These are phyloP conservation scores for Anomalospiza imberbis DNA, from an alignment of 2,797 vertebrate genomes.

Conservation along the genomic window DNA sequence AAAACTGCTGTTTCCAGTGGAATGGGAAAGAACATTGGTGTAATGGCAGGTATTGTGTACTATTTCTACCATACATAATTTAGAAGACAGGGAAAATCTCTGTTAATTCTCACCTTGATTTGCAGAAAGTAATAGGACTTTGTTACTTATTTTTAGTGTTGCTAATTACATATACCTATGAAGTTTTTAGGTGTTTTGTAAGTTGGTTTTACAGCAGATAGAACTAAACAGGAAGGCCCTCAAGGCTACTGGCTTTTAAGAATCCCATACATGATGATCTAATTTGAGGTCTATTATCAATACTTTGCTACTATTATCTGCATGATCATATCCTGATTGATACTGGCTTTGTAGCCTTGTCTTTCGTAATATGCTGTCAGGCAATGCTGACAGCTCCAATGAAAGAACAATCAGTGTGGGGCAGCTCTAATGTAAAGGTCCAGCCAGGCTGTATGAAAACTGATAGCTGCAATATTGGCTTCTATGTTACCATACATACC, in stretches of 20 bases:
- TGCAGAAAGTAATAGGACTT: neutral
- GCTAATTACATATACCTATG: neutral
- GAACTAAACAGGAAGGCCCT: slow-evolving; percentile 49
- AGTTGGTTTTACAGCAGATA: slow-evolving; percentile 51
- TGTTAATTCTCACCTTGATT: slow-evolving; percentile 18
- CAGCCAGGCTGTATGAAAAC: slow-evolving; percentile 83
- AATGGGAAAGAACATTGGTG: neutral
- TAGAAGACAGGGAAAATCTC: slow-evolving; percentile 3
- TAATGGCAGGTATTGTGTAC: slow-evolving; percentile 23
- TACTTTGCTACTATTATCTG: slow-evolving; percentile 76
- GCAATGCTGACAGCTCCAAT: slow-evolving; percentile 85
- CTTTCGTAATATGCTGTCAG: slow-evolving; percentile 80
- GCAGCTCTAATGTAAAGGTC: slow-evolving; percentile 84
- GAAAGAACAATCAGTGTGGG: slow-evolving; percentile 82
- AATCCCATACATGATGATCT: slow-evolving; percentile 72
- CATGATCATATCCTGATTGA: slow-evolving; percentile 78
- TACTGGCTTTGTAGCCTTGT: slow-evolving; percentile 76
- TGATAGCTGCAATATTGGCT: slow-evolving; percentile 87
- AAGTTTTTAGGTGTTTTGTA: slow-evolving; percentile 20
- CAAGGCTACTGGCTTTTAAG: slow-evolving; percentile 67
- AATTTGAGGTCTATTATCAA: slow-evolving; percentile 79
- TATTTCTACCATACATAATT: neutral
- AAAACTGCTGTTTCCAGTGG: slow-evolving; percentile 54
- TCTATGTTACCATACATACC: slow-evolving; percentile 73
- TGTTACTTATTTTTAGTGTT: neutral